These are phyloP conservation scores for Meganola albula DNA, from an alignment of 2,888 invertebrate species.

Conservation along the genomic window DNA sequence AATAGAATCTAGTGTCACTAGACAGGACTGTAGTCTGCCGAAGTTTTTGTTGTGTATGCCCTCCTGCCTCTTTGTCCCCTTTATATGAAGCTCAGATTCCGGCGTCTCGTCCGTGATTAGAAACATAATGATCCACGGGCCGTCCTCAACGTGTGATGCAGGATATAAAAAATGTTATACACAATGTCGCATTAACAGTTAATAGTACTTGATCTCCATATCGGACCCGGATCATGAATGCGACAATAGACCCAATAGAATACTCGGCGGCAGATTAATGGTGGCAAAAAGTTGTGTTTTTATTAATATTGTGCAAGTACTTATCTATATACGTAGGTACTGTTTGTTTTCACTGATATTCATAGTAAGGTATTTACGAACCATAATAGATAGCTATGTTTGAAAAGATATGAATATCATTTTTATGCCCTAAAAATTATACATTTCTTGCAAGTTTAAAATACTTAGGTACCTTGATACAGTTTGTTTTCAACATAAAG, in stretches of 20 bases:
- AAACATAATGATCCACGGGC: constrained; percentile 53
- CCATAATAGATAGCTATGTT: too few species aligned
- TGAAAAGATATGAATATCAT: too few species aligned
- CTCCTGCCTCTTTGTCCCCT: constrained; percentile 35
- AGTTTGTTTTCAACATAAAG: too few species aligned
- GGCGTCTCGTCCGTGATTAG: constrained; percentile 59
- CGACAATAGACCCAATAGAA: constrained; percentile 31
- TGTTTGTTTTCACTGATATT: too few species aligned
- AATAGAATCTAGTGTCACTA: constrained; percentile 50
- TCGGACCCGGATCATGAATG: constrained; percentile 52
- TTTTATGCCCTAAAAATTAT: too few species aligned
- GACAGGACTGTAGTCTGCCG: constrained; percentile 49
- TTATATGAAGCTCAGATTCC: constrained; percentile 41
- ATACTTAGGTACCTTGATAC: too few species aligned
- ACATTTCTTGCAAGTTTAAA: too few species aligned
- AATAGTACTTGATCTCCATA: constrained; percentile 65
- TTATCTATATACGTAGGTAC: too few species aligned
- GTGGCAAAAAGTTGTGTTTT: constrained; percentile 44
- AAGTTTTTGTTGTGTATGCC: constrained; percentile 15
- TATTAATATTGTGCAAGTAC: too few species aligned
- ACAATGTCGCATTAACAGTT: constrained; percentile 71
- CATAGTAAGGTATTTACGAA: too few species aligned
- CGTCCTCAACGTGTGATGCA: constrained; percentile 47
- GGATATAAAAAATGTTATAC: constrained; percentile 40
- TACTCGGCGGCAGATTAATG: constrained; percentile 34